Conservation (phyloP, 2,888 invertebrate species). For the Melolontha melolontha region DNA sequence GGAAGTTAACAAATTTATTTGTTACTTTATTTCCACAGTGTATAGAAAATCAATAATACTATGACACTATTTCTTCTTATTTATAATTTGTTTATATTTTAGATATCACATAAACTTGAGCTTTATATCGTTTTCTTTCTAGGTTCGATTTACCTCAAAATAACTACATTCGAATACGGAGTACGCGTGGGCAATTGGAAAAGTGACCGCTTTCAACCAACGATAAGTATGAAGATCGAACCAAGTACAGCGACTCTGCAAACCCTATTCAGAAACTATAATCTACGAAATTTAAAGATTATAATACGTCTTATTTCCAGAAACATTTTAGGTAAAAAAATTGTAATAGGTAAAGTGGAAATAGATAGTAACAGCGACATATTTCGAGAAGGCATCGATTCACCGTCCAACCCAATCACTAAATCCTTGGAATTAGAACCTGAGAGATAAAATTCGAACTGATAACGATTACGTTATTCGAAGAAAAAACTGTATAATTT, state of each 20-base stretch:
- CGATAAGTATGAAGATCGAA: conserved; percentile 82
- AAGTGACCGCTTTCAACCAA: conserved; percentile 79
- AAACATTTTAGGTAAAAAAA: conserved; percentile 77
- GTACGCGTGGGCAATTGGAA: conserved; percentile 71
- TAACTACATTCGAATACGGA: conserved; percentile 77
- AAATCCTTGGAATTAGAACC: conserved; percentile 58
- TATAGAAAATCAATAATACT: too few species aligned
- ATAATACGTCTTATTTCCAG: conserved; percentile 76
- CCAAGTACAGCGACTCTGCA: conserved; percentile 74
- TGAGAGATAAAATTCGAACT: conserved; percentile 9
- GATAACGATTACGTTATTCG: conserved; percentile 2
- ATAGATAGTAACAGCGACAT: conserved; percentile 75
- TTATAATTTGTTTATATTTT: too few species aligned
- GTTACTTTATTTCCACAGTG: too few species aligned
- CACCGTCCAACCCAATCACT: conserved; percentile 70
- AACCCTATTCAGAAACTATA: conserved; percentile 73
- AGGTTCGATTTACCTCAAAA: conserved; percentile 82
- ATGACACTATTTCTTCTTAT: too few species aligned
- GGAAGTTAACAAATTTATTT: too few species aligned
- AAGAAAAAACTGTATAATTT: conserved; percentile 20
- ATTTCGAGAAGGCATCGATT: conserved; percentile 72
- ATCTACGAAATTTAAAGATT: conserved; percentile 73
- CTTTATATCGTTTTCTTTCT: conserved; percentile 54
- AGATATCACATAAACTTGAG: too few species aligned
- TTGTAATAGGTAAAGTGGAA: conserved; percentile 74